Conservation (phyloP, 2,888 invertebrate species). For the Alloscopus bannaensis region DNA sequence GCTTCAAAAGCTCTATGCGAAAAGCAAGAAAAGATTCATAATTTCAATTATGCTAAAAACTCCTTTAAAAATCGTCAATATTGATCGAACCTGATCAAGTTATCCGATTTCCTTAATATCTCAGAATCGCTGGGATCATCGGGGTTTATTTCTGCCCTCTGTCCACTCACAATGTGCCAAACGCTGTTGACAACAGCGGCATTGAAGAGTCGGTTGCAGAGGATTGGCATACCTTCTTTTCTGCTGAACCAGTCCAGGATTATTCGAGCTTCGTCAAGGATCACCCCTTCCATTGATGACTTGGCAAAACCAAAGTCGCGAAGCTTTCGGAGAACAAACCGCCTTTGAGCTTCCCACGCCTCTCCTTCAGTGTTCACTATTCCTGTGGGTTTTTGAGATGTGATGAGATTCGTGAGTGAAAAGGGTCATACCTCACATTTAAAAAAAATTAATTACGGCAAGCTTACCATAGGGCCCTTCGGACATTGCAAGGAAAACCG, state of each 20-base stretch:
- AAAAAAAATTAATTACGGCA: not conserved
- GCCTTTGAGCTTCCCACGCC: constrained; percentile 38
- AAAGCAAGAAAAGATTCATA: constrained; percentile 3
- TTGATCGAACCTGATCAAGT: constrained; percentile 29
- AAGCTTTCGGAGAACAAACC: constrained; percentile 33
- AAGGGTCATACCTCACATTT: too few relatives aligned
- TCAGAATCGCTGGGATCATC: constrained; percentile 23
- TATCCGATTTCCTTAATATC: constrained; percentile 39
- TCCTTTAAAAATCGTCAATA: not conserved
- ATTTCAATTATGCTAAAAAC: not conserved
- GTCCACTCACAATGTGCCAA: constrained; percentile 53
- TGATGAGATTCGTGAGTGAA: not conserved
- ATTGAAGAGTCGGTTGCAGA: constrained; percentile 34
- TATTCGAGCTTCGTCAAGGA: constrained; percentile 27
- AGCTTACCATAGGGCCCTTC: constrained; percentile 48
- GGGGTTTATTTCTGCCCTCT: constrained; percentile 23
- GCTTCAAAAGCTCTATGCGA: constrained; percentile 12
- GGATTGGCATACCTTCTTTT: constrained; percentile 16
- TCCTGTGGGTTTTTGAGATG: constrained; percentile 13
- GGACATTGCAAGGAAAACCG: constrained; percentile 36
- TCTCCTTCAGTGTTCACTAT: constrained; percentile 34
- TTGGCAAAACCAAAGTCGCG: constrained; percentile 48
- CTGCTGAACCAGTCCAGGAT: constrained; percentile 28
- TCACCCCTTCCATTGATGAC: constrained; percentile 42
- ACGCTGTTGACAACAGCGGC: constrained; percentile 54